Evolutionary conservation across 1,140 invertebrate genomes (phyloP).

Genomic region (Scaptodrosophila lebanonensis): DNA sequence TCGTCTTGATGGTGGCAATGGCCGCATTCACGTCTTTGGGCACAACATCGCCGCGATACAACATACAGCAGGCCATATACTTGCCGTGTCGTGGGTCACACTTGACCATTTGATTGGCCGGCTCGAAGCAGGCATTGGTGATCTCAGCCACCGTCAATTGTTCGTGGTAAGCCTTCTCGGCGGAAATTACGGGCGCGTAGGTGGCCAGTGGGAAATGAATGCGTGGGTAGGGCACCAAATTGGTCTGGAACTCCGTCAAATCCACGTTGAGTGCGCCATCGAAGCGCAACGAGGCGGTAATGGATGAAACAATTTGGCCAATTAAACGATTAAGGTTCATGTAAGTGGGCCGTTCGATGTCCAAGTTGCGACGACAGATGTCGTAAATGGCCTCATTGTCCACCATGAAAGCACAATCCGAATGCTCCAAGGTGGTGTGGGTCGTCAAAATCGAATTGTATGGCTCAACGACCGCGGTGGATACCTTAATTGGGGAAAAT

Average conservation of each 20-base stretch:
- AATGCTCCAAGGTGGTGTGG: slow-evolving; percentile 88
- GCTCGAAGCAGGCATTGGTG: slow-evolving; percentile 89
- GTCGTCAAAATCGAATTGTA: slow-evolving; percentile 90
- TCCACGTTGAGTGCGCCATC: slow-evolving; percentile 93
- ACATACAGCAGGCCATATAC: slow-evolving; percentile 92
- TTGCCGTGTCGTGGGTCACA: slow-evolving; percentile 88
- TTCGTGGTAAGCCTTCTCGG: slow-evolving; percentile 90
- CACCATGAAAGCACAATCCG: slow-evolving; percentile 91
- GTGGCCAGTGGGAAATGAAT: slow-evolving; percentile 89
- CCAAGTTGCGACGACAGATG: slow-evolving; percentile 90
- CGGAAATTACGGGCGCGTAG: slow-evolving; percentile 87
- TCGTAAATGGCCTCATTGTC: slow-evolving; percentile 95
- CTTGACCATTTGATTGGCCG: slow-evolving; percentile 92
- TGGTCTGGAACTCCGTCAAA: slow-evolving; percentile 93
- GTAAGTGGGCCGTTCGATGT: slow-evolving; percentile 90
- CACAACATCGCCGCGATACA: slow-evolving; percentile 85
- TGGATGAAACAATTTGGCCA: slow-evolving; percentile 90
- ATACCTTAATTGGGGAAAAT: slow-evolving; percentile 77
- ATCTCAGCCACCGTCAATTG: slow-evolving; percentile 88
- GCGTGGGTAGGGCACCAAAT: slow-evolving; percentile 89
- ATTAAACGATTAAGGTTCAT: slow-evolving; percentile 89
- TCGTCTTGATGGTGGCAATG: slow-evolving; percentile 93
- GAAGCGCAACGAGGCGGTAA: slow-evolving; percentile 90
- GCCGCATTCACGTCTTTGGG: slow-evolving; percentile 93
- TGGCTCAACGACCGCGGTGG: slow-evolving; percentile 90